Conservation (phyloP, 2,888 invertebrate species). For the Lasioglossum malachurum region DNA sequence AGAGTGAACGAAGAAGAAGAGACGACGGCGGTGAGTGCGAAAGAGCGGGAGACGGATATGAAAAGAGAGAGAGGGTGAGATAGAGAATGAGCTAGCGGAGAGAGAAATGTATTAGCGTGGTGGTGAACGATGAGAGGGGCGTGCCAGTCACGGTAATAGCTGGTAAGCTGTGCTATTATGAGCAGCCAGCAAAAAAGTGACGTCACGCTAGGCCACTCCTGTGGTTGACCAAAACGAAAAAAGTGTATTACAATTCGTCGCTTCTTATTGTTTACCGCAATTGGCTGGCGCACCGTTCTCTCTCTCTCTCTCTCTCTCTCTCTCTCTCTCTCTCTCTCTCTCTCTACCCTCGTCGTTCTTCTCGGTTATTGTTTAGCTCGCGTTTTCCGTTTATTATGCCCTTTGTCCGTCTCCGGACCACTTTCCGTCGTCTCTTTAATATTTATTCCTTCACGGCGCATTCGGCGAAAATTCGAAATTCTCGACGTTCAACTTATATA, state of each 20-base stretch:
- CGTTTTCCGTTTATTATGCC: slow-evolving; percentile 54
- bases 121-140: slow-evolving; percentile 80
- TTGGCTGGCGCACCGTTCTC: slow-evolving; percentile 50
- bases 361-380: slow-evolving; percentile 76
- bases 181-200: slow-evolving; percentile 73
- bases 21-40: slow-evolving; percentile 31
- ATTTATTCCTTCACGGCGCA: slow-evolving; percentile 48
- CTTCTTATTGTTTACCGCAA: slow-evolving; percentile 74
- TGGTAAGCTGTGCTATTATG: slow-evolving; percentile 78
- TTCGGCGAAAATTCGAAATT: neutral
- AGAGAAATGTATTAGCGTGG: slow-evolving; percentile 63
- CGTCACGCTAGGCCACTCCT: slow-evolving; percentile 76
- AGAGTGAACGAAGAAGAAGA: slow-evolving; percentile 18
- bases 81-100: slow-evolving; percentile 30
- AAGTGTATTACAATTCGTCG: slow-evolving; percentile 60
- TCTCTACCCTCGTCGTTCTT: slow-evolving; percentile 41
- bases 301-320: neutral
- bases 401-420: slow-evolving; percentile 29
- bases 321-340: neutral
- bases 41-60: slow-evolving; percentile 19
- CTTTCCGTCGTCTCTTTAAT: slow-evolving; percentile 51
- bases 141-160: slow-evolving; percentile 70
- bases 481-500: neutral
- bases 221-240: slow-evolving; percentile 66
- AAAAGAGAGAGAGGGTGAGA: neutral